phyloP scores from a whole-genome alignment of 2,888 invertebrate species.

The Lamellibrachia columna region DNA sequence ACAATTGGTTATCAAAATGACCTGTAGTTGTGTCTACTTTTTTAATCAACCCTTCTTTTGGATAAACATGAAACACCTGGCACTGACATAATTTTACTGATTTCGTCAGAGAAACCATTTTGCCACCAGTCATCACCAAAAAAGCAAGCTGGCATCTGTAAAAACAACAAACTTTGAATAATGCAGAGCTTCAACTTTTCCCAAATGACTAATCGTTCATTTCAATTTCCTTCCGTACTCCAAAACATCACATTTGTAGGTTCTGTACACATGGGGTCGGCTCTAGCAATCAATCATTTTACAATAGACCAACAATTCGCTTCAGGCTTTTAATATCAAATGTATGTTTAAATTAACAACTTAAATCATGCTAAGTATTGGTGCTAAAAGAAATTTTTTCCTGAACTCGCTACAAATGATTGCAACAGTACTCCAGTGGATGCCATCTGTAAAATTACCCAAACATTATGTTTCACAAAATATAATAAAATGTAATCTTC shows the following conservation, averaged over 20 bases:
- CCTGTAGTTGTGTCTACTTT: neutral
- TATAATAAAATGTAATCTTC: neutral
- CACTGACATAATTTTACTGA: neutral
- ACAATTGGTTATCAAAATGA: neutral
- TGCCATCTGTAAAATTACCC: neutral
- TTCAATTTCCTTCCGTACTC: neutral
- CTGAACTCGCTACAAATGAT: neutral
- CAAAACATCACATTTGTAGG: neutral
- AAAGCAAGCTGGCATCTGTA: neutral
- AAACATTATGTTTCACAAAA: neutral
- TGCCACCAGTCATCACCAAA: neutral
- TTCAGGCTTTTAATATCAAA: neutral
- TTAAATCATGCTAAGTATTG: neutral
- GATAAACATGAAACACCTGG: too few relatives aligned
- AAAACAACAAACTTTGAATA: constrained; percentile 6
- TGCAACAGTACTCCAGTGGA: neutral
- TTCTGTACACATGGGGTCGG: neutral
- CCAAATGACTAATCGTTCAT: neutral
- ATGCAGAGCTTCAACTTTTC: neutral
- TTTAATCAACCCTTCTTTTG: too few relatives aligned
- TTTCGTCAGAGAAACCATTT: neutral
- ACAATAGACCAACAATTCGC: neutral
- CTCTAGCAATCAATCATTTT: neutral
- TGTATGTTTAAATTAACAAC: neutral
- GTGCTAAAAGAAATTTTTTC: neutral